phyloP scores from a whole-genome alignment of 1,140 invertebrate species.

The Batillaria attramentaria region DNA sequence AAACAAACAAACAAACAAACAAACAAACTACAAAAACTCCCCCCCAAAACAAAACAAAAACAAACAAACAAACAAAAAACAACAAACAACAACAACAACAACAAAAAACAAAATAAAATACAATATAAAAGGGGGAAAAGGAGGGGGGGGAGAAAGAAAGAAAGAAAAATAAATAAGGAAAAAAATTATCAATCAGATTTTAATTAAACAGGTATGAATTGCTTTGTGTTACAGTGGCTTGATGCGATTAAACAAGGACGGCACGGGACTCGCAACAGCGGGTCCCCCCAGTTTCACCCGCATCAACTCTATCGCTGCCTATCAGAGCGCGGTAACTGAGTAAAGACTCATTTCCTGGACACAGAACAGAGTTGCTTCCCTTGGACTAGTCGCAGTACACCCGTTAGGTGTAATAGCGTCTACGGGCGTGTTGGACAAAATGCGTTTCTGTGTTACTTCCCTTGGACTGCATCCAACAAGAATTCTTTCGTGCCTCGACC shows the following conservation, averaged over 20 bases:
- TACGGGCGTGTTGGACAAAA: not conserved
- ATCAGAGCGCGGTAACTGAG: slow-evolving; percentile 10
- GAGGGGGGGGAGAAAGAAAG: no score
- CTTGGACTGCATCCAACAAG: no score
- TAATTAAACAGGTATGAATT: not conserved
- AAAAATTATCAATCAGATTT: not conserved
- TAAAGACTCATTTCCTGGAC: no score
- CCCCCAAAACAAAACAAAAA: no score
- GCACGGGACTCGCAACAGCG: slow-evolving; percentile 38
- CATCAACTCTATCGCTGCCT: slow-evolving; percentile 34
- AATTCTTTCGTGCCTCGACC: no score
- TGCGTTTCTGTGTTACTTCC: no score
- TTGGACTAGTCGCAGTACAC: not conserved
- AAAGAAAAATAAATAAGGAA: not conserved
- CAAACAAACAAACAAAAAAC: no score
- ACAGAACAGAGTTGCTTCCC: not conserved
- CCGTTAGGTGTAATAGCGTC: not conserved
- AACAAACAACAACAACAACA: no score
- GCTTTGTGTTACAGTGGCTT: slow-evolving; percentile 38
- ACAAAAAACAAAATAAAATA: not conserved
- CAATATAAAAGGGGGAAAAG: no score
- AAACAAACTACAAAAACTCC: no score
- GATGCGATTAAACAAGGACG: slow-evolving; percentile 45
- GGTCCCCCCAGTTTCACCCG: slow-evolving; percentile 47
- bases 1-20: no score